phyloP scores from a whole-genome alignment of 2,888 invertebrate species.

The Oscheius sp. region DNA sequence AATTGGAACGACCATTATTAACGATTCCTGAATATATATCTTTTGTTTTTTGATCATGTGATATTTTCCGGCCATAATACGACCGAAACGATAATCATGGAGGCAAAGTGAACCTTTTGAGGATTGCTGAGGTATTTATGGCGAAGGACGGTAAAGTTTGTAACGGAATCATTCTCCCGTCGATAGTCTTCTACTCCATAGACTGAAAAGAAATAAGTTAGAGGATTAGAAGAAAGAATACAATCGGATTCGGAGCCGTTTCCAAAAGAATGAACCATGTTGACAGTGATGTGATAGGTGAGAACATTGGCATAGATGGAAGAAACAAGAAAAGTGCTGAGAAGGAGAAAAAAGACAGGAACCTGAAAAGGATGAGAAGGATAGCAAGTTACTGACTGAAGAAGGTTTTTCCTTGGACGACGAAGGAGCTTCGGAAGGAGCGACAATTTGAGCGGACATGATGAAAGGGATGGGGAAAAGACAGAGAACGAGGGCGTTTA shows the following conservation, averaged over 20 bases:
- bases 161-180: conserved; percentile 3
- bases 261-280: conserved; percentile 50
- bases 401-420: conserved; percentile 2
- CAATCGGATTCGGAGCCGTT: conserved; percentile 52
- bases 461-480: neutral
- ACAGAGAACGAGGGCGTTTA: conserved; percentile 13
- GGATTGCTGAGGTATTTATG: conserved; percentile 27
- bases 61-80: neutral
- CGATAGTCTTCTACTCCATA: conserved; percentile 24
- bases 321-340: conserved; percentile 49
- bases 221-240: conserved; percentile 1
- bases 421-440: conserved; percentile 15
- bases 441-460: conserved; percentile 19
- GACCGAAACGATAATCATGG: neutral
- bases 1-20: conserved; percentile 28
- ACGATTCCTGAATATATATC: conserved; percentile 16
- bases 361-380: conserved; percentile 30
- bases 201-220: neutral
- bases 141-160: conserved; percentile 12
- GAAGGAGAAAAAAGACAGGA: conserved; percentile 46
- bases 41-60: neutral
- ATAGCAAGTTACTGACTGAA: neutral
- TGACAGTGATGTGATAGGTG: conserved; percentile 52
- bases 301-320: conserved; percentile 47
- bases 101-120: conserved; percentile 18